Conservation (phyloP, 2,888 invertebrate species). For the Sarcophaga subvicina region DNA sequence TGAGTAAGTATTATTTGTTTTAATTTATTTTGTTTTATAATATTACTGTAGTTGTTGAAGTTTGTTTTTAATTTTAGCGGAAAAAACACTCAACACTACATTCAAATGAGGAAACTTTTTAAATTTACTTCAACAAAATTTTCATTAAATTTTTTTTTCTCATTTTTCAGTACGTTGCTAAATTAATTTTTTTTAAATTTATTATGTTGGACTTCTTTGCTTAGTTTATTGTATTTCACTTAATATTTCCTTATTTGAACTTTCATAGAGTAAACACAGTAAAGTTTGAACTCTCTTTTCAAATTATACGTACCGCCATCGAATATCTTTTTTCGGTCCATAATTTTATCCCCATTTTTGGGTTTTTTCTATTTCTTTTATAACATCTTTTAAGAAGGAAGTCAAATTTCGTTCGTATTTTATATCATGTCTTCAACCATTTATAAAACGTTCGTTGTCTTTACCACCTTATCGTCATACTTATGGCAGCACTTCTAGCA, state of each 20-base stretch:
- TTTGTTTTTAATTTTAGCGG: too few species aligned
- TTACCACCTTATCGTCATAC: too few species aligned
- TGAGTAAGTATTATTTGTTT: too few species aligned
- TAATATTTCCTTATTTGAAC: conserved; percentile 76
- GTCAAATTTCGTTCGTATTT: conserved; percentile 38
- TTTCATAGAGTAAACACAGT: conserved; percentile 78
- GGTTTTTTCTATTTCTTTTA: neutral
- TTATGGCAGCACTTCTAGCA: too few species aligned
- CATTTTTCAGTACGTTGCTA: conserved; percentile 8
- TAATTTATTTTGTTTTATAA: conserved; percentile 51
- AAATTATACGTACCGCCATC: conserved; percentile 47
- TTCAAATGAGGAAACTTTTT: conserved; percentile 80
- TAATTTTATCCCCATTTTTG: neutral
- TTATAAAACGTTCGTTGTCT: conserved; percentile 30
- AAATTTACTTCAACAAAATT: conserved; percentile 70
- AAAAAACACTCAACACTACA: conserved; percentile 70
- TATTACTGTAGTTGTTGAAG: conserved; percentile 44
- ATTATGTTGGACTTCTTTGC: conserved; percentile 9
- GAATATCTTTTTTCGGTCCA: neutral
- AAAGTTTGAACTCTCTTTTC: conserved; percentile 61
- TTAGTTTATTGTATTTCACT: conserved; percentile 48
- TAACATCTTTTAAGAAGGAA: conserved; percentile 16
- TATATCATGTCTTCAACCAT: conserved; percentile 50
- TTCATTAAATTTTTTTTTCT: conserved; percentile 69
- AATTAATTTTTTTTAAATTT: conserved; percentile 62